Base-by-base conservation (phyloP, 2,888 invertebrate species). In the Spilosoma lubricipeda region DNA sequence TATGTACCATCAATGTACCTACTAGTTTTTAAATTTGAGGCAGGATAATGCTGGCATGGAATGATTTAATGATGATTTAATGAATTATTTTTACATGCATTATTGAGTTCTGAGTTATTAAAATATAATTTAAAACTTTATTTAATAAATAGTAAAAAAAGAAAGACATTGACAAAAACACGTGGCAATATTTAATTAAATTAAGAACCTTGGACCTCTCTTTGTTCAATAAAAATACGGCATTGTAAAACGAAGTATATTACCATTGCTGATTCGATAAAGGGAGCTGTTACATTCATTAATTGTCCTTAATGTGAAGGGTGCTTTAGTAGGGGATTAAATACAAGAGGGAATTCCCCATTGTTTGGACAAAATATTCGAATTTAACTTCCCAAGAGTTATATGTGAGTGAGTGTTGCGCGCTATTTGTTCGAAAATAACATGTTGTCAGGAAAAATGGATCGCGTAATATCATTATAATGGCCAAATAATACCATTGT, bases 231-330 rank as follows among this genome's bases (percentile, higher is more conserved):
- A 90, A 89, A 92, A 91, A 88, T 90, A 87, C 89, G 87, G 89
- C 88, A 90, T 90, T 91, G 89, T 89, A 85, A 82, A 93, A 93
- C 93, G 91, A 88, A 92, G 91, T 93, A 68, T 94, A 94, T 92
- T 90, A 90, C 91, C 89, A 92, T 92, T 91, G 92, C 93, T 92
- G 90, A 92, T 89, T 92, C 88, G 87, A 90, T 90, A 90, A 93
- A 93, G 93, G 93, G 93, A 88, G 90, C 91, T 91, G 90, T 91
- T 91, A 93, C 92, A 93, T 87, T 92, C 94, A 95, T 95, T 95
- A 93, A 94, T 93, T 93, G 94, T 93, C 86, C 89, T 90, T 93
- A 93, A 94, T 92, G 90, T 89, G 88, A 86, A 91, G 90, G 93
- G 93, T 86, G 88, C 89, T 87, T 85, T 81, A 84, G 87, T 89